These are phyloP conservation scores for Caenorhabditis plicata DNA, from an alignment of 2,888 invertebrate genomes.

Conservation along the genomic window DNA sequence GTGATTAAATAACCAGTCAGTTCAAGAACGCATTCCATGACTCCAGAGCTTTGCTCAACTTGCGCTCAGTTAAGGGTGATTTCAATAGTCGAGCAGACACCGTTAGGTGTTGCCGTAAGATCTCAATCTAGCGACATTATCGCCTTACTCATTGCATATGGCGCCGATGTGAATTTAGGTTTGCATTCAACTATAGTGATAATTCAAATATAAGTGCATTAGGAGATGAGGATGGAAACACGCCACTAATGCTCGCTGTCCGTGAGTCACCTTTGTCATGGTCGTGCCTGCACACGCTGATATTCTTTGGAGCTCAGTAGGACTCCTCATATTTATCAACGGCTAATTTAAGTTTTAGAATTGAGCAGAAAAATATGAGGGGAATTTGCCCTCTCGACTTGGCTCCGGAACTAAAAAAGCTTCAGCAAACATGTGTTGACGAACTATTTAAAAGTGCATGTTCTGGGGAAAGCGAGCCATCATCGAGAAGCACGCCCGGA, in stretches of 20 bases:
- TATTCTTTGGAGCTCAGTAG: conserved; percentile 62
- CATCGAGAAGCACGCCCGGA: conserved; percentile 37
- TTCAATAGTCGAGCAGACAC: conserved; percentile 68
- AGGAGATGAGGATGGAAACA: conserved; percentile 70
- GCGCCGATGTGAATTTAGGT: conserved; percentile 70
- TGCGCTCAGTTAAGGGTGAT: conserved; percentile 69
- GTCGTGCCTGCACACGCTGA: conserved; percentile 66
- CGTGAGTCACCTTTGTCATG: conserved; percentile 70
- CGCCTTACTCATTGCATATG: conserved; percentile 71
- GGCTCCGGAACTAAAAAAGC: conserved; percentile 69
- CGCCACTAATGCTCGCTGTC: conserved; percentile 72
- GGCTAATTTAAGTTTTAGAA: conserved; percentile 43
- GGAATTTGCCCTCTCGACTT: conserved; percentile 71
- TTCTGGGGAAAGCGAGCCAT: conserved; percentile 44
- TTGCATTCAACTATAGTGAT: neutral
- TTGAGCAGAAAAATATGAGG: conserved; percentile 67
- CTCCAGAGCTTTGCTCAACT: conserved; percentile 68
- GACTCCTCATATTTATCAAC: neutral
- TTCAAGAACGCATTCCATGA: conserved; percentile 55
- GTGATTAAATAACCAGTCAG: neutral
- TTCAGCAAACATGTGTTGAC: conserved; percentile 69
- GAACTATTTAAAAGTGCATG: conserved; percentile 54
- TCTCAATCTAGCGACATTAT: conserved; percentile 70
- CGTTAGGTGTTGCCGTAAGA: conserved; percentile 72
- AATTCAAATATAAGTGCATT: neutral